A percentile compares a stretch with the other conserved stretches of the same genome.
Conservation (phyloP, 2,113 vertebrate genomes). For the Xenus cinereus region DNA sequence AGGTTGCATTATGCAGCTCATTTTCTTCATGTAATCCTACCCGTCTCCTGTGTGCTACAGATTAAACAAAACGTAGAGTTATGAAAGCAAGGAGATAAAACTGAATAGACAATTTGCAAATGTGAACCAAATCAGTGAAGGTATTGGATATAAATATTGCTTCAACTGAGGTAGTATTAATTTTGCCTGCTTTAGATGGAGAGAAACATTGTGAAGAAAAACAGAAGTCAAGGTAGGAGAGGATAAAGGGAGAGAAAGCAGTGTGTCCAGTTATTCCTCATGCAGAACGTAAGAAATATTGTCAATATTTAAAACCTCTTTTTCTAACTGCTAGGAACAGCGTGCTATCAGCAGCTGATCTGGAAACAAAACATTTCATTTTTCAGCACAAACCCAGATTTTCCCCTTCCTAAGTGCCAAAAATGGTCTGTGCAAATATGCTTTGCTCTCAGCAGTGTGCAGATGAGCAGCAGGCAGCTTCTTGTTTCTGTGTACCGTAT, state of each 20-base stretch:
- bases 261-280: not conserved
- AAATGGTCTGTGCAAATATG: conserved; percentile 11
- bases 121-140: not conserved
- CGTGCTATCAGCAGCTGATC: not conserved
- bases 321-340: not conserved
- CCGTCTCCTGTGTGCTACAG: not conserved
- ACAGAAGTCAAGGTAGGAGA: not conserved
- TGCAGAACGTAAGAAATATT: not conserved
- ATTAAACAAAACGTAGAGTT: not conserved
- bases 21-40: not conserved
- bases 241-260: not conserved
- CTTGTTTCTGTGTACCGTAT: not conserved
- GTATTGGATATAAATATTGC: not conserved
- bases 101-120: not conserved
- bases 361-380: not conserved
- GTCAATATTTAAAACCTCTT: not conserved
- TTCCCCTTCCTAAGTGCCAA: not conserved
- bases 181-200: not conserved
- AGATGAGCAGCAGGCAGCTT: conserved; percentile 19
- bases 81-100: not conserved
- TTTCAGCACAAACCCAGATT: not conserved
- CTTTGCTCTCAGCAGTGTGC: conserved; percentile 20
- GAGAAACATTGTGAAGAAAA: not conserved
- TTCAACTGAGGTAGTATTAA: not conserved
- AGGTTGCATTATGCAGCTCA: not conserved